Evolutionary conservation across 1,140 invertebrate genomes (phyloP).

Genomic region (Linepithema humile): DNA sequence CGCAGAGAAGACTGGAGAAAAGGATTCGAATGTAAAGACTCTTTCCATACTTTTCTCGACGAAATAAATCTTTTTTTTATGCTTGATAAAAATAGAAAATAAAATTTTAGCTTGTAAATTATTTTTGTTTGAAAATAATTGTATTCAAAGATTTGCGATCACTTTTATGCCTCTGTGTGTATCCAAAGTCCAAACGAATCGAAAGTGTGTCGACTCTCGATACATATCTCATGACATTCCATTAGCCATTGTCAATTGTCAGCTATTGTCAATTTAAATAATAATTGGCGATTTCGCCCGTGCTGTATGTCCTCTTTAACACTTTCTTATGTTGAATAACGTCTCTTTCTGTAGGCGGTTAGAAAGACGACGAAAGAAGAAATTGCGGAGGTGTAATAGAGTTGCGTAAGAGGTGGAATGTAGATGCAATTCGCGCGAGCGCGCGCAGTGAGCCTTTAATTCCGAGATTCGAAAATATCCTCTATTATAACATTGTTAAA

Average conservation of each 20-base stretch:
- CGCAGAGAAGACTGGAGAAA: too few species aligned
- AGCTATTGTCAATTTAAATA: slow-evolving; percentile 36
- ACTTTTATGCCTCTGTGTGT: not conserved
- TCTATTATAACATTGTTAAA: not conserved
- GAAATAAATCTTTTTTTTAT: not conserved
- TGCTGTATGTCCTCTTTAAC: slow-evolving; percentile 11
- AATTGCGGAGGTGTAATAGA: slow-evolving; percentile 24
- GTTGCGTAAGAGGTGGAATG: slow-evolving; percentile 39
- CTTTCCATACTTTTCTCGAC: not conserved
- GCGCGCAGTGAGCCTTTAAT: slow-evolving; percentile 9
- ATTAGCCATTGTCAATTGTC: not conserved
- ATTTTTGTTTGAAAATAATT: not conserved
- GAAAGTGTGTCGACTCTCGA: slow-evolving; percentile 3
- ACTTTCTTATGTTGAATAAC: not conserved
- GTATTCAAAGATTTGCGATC: not conserved
- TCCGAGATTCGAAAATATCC: not conserved
- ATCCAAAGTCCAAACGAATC: not conserved
- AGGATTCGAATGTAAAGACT: not conserved
- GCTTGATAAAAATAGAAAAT: not conserved
- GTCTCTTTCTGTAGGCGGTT: not conserved
- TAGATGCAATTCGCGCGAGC: slow-evolving; percentile 24
- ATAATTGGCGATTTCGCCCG: slow-evolving; percentile 6
- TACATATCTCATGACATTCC: not conserved
- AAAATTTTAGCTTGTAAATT: not conserved
- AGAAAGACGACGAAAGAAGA: slow-evolving; percentile 17